A percentile compares a stretch with the other conserved stretches of the same genome.
Conservation (phyloP, 1,140 invertebrate species). For the Sitobion miscanthi region DNA sequence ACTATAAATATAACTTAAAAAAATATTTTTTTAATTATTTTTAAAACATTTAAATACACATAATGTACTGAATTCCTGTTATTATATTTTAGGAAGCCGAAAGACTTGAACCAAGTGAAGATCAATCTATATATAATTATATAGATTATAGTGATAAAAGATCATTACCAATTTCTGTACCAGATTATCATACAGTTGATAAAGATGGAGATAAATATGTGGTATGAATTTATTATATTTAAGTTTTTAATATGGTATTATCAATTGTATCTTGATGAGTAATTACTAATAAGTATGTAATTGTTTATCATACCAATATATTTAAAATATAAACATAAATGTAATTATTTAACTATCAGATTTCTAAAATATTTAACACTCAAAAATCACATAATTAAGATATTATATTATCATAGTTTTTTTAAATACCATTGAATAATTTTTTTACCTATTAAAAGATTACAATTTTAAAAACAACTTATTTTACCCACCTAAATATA, state of each 20-base stretch:
- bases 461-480: neutral
- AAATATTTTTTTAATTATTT: neutral
- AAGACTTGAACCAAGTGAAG: conserved; percentile 85
- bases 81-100: conserved; percentile 75
- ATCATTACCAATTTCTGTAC: conserved; percentile 96
- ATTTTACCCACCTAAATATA: neutral
- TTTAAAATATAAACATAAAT: neutral
- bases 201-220: conserved; percentile 89
- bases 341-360: no score
- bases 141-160: conserved; percentile 98
- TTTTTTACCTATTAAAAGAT: neutral
- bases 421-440: neutral
- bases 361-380: no score
- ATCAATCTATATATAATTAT: conserved; percentile 84
- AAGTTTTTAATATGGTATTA: neutral
- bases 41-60: neutral
- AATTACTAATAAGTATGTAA: neutral
- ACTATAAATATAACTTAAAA: neutral
- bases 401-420: neutral
- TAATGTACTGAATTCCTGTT: neutral
- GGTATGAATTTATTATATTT: conserved; percentile 64
- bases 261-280: neutral
- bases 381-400: neutral
- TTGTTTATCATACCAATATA: neutral
- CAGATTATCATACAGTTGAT: conserved; percentile 86